Conservation (phyloP, 2,113 vertebrate species). For the Martes martes region DNA sequence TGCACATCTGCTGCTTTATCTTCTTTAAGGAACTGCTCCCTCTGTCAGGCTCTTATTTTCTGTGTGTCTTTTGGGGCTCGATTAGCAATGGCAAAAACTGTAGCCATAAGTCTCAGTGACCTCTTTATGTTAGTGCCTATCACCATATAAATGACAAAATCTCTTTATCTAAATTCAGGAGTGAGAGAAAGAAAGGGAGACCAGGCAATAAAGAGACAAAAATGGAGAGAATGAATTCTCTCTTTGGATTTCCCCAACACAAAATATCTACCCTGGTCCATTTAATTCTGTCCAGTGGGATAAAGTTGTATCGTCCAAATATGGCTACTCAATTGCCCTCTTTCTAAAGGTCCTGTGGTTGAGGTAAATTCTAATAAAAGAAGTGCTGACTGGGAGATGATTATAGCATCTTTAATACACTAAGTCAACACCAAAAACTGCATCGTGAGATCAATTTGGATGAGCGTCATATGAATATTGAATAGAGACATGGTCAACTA, state of each 20-base stretch:
- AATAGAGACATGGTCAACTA: background rate
- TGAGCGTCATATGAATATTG: background rate
- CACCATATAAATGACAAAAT: background rate
- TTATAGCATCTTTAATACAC: background rate
- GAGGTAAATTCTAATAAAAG: background rate
- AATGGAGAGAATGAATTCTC: background rate
- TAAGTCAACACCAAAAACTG: background rate
- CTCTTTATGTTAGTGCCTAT: background rate
- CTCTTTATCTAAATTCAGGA: background rate
- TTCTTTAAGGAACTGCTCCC: background rate
- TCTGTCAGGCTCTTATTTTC: background rate
- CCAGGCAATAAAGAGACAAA: background rate
- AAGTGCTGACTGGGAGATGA: background rate
- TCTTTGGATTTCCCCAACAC: background rate
- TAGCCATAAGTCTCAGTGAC: background rate
- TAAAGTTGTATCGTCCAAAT: background rate
- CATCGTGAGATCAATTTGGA: background rate
- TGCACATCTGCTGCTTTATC: background rate
- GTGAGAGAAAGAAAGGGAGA: background rate
- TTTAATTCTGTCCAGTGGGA: background rate
- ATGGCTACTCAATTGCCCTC: background rate
- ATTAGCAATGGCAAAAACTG: background rate
- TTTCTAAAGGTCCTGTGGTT: background rate
- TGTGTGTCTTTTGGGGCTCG: background rate
- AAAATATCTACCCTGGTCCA: background rate